Percentiles rank a stretch among this genome's conserved stretches.
phyloP scores from a whole-genome alignment of 2,888 invertebrate genomes.

The Zygogramma bicolorata region DNA sequence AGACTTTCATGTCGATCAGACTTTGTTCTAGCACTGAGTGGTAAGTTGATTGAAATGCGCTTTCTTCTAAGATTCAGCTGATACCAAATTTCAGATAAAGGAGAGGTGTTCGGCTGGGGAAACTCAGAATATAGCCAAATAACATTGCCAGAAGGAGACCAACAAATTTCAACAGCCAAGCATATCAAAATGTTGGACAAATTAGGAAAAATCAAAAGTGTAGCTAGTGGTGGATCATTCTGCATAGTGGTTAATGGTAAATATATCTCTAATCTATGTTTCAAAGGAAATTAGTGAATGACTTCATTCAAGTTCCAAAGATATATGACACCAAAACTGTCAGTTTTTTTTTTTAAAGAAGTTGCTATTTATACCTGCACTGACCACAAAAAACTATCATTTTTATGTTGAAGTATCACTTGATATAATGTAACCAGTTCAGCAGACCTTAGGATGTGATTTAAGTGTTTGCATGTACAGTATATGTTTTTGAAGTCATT shows the following conservation, averaged over 20 bases:
- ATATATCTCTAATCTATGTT: too few relatives aligned
- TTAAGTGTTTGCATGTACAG: too few relatives aligned
- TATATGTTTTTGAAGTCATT: too few relatives aligned
- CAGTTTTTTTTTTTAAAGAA: too few relatives aligned
- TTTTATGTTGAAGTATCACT: too few relatives aligned
- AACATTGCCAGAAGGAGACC: slow-evolving; percentile 68
- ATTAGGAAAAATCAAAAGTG: slow-evolving; percentile 82
- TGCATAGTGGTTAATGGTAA: slow-evolving; percentile 87
- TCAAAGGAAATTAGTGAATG: too few relatives aligned
- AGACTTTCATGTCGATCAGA: slow-evolving; percentile 86
- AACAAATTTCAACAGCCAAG: slow-evolving; percentile 82
- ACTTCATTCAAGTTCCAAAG: too few relatives aligned
- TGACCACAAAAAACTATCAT: too few relatives aligned
- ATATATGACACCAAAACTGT: too few relatives aligned
- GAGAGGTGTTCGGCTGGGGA: slow-evolving; percentile 97
- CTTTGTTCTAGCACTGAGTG: slow-evolving; percentile 89
- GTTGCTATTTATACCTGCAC: too few relatives aligned
- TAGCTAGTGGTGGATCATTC: slow-evolving; percentile 89
- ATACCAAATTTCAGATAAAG: slow-evolving; percentile 73
- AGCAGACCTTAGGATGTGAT: too few relatives aligned
- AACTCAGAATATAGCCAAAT: slow-evolving; percentile 95
- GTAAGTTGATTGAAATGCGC: slow-evolving; percentile 67
- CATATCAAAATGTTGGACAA: slow-evolving; percentile 74
- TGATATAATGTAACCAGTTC: too few relatives aligned
- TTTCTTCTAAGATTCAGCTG: not conserved